phyloP scores from a whole-genome alignment of 1,140 invertebrate species.

The Leptestheria dahalacensis region DNA sequence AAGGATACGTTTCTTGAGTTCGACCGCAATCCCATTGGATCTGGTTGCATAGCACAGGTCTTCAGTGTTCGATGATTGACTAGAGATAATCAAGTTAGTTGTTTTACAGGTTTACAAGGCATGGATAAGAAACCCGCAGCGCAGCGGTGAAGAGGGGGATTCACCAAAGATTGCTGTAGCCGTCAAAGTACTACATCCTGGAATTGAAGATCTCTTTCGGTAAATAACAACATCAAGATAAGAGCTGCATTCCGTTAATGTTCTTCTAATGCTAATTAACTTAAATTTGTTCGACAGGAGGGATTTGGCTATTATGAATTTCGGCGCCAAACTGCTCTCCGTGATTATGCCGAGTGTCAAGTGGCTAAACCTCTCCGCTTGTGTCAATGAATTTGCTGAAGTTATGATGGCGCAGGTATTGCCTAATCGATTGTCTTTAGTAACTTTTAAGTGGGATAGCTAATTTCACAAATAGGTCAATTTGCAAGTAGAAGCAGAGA shows the following conservation, averaged over 20 bases:
- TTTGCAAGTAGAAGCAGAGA: slow-evolving; percentile 29
- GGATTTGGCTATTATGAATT: slow-evolving; percentile 32
- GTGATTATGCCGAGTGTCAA: slow-evolving; percentile 28
- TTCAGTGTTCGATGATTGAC: background rate
- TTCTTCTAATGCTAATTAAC: background rate
- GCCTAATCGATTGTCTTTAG: background rate
- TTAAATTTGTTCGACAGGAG: slow-evolving; percentile 19
- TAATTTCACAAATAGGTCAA: slow-evolving; percentile 24
- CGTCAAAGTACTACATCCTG: slow-evolving; percentile 34
- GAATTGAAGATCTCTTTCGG: slow-evolving; percentile 25
- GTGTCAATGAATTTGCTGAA: slow-evolving; percentile 33
- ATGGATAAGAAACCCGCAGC: slow-evolving; percentile 24
- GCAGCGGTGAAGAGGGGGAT: slow-evolving; percentile 8
- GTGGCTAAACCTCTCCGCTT: slow-evolving; percentile 34
- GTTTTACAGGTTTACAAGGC: slow-evolving; percentile 29
- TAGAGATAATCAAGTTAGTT: slow-evolving; percentile 1
- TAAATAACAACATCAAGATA: too few species aligned
- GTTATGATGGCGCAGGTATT: slow-evolving; percentile 33
- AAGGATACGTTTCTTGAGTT: slow-evolving; percentile 28
- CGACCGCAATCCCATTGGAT: slow-evolving; percentile 31
- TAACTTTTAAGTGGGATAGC: background rate
- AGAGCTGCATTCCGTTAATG: too few species aligned
- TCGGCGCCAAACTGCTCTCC: slow-evolving; percentile 24
- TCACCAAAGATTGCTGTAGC: slow-evolving; percentile 25
- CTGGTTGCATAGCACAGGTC: slow-evolving; percentile 39